Percentiles rank a stretch among this genome's conserved stretches.
phyloP scores from a whole-genome alignment of 1,140 invertebrate genomes.

The Solen grandis region DNA sequence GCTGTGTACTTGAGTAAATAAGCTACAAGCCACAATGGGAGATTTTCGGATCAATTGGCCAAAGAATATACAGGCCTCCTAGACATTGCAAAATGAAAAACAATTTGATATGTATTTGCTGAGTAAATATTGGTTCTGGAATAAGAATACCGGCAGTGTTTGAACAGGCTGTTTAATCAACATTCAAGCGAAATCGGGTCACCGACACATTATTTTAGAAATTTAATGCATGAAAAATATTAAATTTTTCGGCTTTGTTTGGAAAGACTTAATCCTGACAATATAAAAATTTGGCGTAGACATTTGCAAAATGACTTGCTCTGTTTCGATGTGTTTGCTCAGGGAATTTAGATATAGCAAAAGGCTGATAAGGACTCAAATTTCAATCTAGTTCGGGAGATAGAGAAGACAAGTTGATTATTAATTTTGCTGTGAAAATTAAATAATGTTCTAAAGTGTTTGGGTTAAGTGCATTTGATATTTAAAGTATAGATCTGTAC shows the following conservation, averaged over 20 bases:
- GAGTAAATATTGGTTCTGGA: slow-evolving; percentile 51
- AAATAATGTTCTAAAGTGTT: too few relatives aligned
- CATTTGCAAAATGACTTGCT: too few relatives aligned
- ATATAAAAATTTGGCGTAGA: slow-evolving; percentile 19
- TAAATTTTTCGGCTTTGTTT: slow-evolving; percentile 47
- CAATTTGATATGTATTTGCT: slow-evolving; percentile 57
- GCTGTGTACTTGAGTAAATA: slow-evolving; percentile 47
- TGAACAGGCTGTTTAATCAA: slow-evolving; percentile 53
- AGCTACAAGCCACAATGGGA: slow-evolving; percentile 46
- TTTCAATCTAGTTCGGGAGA: too few relatives aligned
- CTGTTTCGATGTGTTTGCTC: too few relatives aligned
- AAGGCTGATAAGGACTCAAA: too few relatives aligned
- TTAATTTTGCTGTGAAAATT: too few relatives aligned
- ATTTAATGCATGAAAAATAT: slow-evolving; percentile 58
- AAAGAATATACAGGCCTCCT: slow-evolving; percentile 56
- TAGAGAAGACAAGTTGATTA: too few relatives aligned
- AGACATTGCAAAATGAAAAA: slow-evolving; percentile 53
- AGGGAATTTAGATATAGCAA: too few relatives aligned
- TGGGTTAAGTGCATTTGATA: too few relatives aligned
- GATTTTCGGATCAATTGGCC: slow-evolving; percentile 56
- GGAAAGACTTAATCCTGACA: slow-evolving; percentile 40
- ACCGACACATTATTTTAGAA: slow-evolving; percentile 52
- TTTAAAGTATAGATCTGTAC: too few relatives aligned
- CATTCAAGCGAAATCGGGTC: slow-evolving; percentile 43
- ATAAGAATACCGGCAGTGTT: slow-evolving; percentile 56